Conservation (phyloP, 2,888 invertebrate genomes). For the Venustoraphidia nigricollis region DNA sequence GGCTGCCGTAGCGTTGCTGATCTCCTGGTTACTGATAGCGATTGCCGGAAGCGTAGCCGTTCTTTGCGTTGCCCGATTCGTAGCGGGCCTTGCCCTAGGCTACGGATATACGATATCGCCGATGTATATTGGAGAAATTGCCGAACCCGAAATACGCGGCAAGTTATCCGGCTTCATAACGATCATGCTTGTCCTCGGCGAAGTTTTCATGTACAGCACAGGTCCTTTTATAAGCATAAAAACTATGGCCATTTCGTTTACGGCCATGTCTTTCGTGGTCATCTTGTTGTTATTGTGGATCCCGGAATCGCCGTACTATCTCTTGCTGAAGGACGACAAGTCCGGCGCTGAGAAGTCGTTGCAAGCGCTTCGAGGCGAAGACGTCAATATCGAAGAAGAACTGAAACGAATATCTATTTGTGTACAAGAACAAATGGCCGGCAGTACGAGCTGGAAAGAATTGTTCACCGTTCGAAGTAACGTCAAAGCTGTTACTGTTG, state of each 20-base stretch:
- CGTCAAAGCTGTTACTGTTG: slow-evolving; percentile 45
- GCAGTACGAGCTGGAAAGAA: slow-evolving; percentile 34
- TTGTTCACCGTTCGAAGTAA: slow-evolving; percentile 37
- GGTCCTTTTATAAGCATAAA: slow-evolving; percentile 40
- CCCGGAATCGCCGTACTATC: slow-evolving; percentile 47
- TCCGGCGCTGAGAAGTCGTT: slow-evolving; percentile 34
- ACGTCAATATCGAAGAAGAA: slow-evolving; percentile 30
- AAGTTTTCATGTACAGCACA: slow-evolving; percentile 42
- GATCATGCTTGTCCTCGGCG: slow-evolving; percentile 36
- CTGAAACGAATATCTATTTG: slow-evolving; percentile 21
- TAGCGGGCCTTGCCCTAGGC: slow-evolving; percentile 39
- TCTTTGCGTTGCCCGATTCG: slow-evolving; percentile 18
- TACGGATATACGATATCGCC: slow-evolving; percentile 28
- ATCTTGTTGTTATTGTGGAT: slow-evolving; percentile 40
- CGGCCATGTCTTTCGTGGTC: slow-evolving; percentile 39
- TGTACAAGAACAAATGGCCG: slow-evolving; percentile 30
- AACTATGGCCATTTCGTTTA: slow-evolving; percentile 38
- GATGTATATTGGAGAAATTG: slow-evolving; percentile 42
- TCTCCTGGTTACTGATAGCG: slow-evolving; percentile 2
- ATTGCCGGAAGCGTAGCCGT: neutral
- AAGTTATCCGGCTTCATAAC: slow-evolving; percentile 44
- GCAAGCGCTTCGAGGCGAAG: slow-evolving; percentile 37
- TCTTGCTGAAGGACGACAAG: slow-evolving; percentile 26
- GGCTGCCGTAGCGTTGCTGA: slow-evolving; percentile 1
- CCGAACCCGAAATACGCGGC: slow-evolving; percentile 38